phyloP scores from a whole-genome alignment of 2,113 vertebrate species.

The Hemiprocne comata region DNA sequence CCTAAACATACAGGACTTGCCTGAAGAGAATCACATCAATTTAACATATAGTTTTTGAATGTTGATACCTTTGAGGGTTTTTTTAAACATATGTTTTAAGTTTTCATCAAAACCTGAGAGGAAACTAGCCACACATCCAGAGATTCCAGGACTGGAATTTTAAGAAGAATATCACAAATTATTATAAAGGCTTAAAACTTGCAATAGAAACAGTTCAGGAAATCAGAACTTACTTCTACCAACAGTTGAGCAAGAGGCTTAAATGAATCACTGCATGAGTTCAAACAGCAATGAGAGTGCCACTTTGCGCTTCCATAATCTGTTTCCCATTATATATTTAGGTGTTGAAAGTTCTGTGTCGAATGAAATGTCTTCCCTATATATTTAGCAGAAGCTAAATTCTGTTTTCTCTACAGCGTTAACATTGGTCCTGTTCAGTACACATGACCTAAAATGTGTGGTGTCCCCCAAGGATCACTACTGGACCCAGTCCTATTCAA shows the following conservation, averaged over 20 bases:
- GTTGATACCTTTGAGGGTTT: fast-evolving
- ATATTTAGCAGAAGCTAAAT: not conserved
- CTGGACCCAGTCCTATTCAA: too few species aligned
- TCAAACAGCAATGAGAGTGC: not conserved
- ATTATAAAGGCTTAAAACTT: not conserved
- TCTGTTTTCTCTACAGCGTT: not conserved
- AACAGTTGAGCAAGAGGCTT: not conserved
- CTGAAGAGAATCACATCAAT: not conserved
- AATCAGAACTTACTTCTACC: not conserved
- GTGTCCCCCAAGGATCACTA: too few species aligned
- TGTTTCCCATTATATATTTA: not conserved
- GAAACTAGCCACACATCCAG: not conserved
- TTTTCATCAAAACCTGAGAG: not conserved
- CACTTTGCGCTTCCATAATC: not conserved
- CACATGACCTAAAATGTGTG: not conserved
- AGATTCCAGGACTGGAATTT: not conserved
- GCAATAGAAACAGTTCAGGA: not conserved
- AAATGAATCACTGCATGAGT: not conserved
- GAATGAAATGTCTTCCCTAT: not conserved
- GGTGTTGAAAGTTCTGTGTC: not conserved
- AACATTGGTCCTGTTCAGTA: not conserved
- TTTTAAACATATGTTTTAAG: not conserved
- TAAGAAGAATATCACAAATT: not conserved
- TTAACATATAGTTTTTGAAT: not conserved
- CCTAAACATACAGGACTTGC: not conserved